Evolutionary conservation across 2,888 invertebrate genomes (phyloP).

Genomic region (Mesoligia furuncula): DNA sequence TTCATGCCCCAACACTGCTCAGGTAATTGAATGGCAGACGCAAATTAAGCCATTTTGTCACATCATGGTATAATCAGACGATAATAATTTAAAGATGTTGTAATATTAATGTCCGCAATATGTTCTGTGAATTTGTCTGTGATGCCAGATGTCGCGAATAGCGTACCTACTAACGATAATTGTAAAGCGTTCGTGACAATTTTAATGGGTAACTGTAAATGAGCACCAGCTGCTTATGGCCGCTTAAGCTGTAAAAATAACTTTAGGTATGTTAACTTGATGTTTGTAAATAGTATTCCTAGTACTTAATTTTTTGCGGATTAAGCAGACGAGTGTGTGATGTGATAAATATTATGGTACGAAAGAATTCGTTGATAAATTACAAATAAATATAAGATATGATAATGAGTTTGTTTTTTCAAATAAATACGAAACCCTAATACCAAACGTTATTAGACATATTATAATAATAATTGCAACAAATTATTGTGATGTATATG

Average conservation of each 20-base stretch:
- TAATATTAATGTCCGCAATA: conserved; percentile 56
- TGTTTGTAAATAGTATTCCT: conserved; percentile 21
- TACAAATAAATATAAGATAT: neutral
- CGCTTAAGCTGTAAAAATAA: conserved; percentile 27
- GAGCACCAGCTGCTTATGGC: conserved; percentile 41
- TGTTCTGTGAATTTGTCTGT: conserved; percentile 45
- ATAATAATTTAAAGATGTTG: conserved; percentile 39
- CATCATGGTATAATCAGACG: conserved; percentile 28
- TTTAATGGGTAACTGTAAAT: conserved; percentile 45
- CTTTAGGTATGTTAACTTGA: conserved; percentile 13
- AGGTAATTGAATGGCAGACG: conserved; percentile 51
- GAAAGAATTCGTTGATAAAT: neutral
- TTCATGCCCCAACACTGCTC: conserved; percentile 44
- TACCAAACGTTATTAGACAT: no score
- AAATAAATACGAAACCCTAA: no score
- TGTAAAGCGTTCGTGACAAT: conserved; percentile 39
- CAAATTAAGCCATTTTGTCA: conserved; percentile 58
- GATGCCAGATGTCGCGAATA: conserved; percentile 47
- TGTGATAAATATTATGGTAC: neutral
- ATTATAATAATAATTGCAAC: no score
- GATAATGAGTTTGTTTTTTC: no score
- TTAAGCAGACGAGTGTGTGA: neutral
- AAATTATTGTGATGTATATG: no score
- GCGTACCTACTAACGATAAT: conserved; percentile 39
- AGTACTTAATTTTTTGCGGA: conserved; percentile 3